Conservation (phyloP, 1,140 invertebrate genomes). For the Gonatopus flavifemur region DNA sequence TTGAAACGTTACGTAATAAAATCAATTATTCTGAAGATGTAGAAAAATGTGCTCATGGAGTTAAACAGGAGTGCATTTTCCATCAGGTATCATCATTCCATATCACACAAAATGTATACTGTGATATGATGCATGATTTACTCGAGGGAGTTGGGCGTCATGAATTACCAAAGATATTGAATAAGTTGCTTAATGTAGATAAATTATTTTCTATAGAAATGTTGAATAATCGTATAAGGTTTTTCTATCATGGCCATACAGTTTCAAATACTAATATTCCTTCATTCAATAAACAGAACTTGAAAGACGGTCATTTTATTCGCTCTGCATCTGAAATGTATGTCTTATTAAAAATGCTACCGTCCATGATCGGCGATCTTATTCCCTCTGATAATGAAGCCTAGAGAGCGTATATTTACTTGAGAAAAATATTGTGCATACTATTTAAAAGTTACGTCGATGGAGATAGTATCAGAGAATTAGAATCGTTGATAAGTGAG, state of each 20-base stretch:
- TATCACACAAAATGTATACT: slow-evolving; percentile 16
- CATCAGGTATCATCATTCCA: slow-evolving; percentile 18
- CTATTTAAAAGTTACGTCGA: slow-evolving; percentile 13
- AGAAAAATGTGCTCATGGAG: slow-evolving; percentile 9
- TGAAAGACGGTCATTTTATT: slow-evolving; percentile 19
- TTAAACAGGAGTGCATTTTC: slow-evolving; percentile 17
- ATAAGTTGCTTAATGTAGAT: slow-evolving; percentile 16
- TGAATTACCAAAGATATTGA: slow-evolving; percentile 19
- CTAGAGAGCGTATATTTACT: slow-evolving; percentile 25
- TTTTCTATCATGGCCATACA: slow-evolving; percentile 17
- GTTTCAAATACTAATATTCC: slow-evolving; percentile 16
- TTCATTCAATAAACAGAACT: slow-evolving; percentile 12
- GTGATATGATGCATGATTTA: slow-evolving; percentile 28
- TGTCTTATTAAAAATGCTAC: slow-evolving; percentile 21
- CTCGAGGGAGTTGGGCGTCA: slow-evolving; percentile 27
- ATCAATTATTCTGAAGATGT: slow-evolving; percentile 17
- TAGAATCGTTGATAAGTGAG: slow-evolving; percentile 6
- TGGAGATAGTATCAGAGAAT: not conserved
- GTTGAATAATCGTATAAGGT: slow-evolving; percentile 22
- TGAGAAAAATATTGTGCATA: slow-evolving; percentile 28
- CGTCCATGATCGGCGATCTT: slow-evolving; percentile 30
- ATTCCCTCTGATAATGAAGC: slow-evolving; percentile 18
- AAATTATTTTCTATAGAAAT: slow-evolving; percentile 15
- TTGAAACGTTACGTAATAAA: slow-evolving; percentile 10
- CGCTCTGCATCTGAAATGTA: slow-evolving; percentile 32